phyloP scores from a whole-genome alignment of 2,113 vertebrate genomes.

The Thinocorus orbignyianus region DNA sequence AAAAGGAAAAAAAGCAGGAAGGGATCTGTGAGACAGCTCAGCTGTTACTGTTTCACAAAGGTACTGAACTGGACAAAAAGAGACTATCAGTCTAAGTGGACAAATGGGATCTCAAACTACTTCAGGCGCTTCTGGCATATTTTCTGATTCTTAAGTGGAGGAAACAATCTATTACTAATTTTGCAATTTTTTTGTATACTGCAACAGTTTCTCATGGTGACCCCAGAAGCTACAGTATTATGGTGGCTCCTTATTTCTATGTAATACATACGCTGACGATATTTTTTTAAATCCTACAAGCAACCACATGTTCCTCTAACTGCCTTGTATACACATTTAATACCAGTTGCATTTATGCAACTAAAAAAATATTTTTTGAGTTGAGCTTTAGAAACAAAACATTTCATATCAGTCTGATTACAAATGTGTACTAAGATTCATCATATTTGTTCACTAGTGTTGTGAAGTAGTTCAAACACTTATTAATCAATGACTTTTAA shows the following conservation, averaged over 20 bases:
- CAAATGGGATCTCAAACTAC: neutral
- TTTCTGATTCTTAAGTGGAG: neutral
- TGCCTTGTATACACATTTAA: neutral
- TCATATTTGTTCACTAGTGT: neutral
- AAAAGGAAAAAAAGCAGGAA: neutral
- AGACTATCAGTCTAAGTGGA: neutral
- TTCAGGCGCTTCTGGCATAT: neutral
- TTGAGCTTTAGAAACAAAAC: neutral
- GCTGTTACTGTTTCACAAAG: neutral
- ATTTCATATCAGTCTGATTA: neutral
- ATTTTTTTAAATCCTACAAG: neutral
- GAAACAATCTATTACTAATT: neutral
- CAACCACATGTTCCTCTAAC: neutral
- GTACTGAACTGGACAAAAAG: neutral
- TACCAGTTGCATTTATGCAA: neutral
- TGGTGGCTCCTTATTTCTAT: neutral
- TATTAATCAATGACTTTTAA: neutral
- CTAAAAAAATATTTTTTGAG: neutral
- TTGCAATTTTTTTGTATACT: neutral
- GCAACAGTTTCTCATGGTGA: neutral
- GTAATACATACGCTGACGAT: neutral
- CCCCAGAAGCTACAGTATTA: neutral
- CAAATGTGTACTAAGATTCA: neutral
- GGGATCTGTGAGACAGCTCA: neutral
- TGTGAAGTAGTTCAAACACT: neutral